Evolutionary conservation across 2,797 vertebrate species (phyloP), one percentile per base, ranked within the genome.

Genomic region (Petrocephalus schoutedeni): DNA sequence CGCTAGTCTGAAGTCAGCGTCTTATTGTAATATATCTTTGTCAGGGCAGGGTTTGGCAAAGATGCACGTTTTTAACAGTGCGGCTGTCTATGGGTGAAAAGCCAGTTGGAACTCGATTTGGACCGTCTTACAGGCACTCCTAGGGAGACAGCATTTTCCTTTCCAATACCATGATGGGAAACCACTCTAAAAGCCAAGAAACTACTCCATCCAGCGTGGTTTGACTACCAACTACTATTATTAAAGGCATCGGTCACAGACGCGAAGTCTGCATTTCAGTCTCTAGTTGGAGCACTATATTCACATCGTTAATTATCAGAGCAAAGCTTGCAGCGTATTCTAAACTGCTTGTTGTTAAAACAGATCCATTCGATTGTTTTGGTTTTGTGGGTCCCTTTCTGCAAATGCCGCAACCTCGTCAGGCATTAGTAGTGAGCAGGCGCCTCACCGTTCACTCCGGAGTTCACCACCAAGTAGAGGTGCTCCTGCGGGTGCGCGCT

Each of bases 391-490:
- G 1, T 71, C 10, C 28, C 5, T 14, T 71, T 32, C 64, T 36
- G 12, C 14, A 71, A 71, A 36, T 32, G 28, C 64, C 28, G 64
- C 64, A 14, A 36, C 10, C 64, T 36, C 64, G 64, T 71, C 28
- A 71, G 28, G 12, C 64, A 14, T 84, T 16, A 84, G 23, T 53
- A 51, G 12, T 21, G 28, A 7, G 14, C 49, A 64, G 19, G 57
- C 49, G 59, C 0, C 94, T 94, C 90, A 99, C 98, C 97, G 87
- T 90, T 94, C 0, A 98, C 95, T 86, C 93, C 98, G 89, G 96
- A 96, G 6, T 98, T 99, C 91, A 99, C 97, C 98, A 99, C 98
- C 91, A 99, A 96, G 0, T 99, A 99, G 53, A 99, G 92, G 91
- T 99, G 98, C 61, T 99, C 98, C 91, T 96, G 96, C 0, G 98